Conservation (phyloP, 2,888 invertebrate genomes). For the Mesochorus sp. region DNA sequence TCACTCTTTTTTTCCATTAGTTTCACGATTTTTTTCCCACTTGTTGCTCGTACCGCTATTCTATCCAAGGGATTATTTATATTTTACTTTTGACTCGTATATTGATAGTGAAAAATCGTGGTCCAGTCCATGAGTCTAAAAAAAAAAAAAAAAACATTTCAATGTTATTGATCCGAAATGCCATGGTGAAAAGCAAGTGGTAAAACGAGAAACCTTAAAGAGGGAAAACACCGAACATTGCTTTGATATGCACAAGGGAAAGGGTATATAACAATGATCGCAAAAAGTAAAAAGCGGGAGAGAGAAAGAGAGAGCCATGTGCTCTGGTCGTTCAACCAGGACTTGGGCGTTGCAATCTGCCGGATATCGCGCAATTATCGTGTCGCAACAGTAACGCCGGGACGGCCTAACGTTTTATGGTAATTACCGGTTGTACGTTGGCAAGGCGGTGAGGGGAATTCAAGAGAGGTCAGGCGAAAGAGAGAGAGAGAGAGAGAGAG, state of each 20-base stretch:
- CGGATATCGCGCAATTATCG: conserved; percentile 69
- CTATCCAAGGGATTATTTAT: neutral
- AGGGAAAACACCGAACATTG: conserved; percentile 9
- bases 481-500: neutral
- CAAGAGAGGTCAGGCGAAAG: too few relatives aligned
- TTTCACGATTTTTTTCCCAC: too few relatives aligned
- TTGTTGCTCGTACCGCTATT: too few relatives aligned
- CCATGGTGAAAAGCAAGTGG: neutral
- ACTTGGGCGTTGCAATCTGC: conserved; percentile 65
- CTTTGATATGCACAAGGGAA: neutral
- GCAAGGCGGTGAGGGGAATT: conserved; percentile 11
- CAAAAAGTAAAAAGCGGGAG: conserved; percentile 2
- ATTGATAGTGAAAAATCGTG: conserved; percentile 4
- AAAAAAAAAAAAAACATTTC: conserved; percentile 5
- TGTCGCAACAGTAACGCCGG: conserved; percentile 48
- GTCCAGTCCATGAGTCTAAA: neutral
- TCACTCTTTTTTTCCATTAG: too few relatives aligned
- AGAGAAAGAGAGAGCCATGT: neutral
- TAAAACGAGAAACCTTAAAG: conserved; percentile 23
- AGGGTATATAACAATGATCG: conserved; percentile 35
- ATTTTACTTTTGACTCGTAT: neutral
- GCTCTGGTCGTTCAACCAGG: conserved; percentile 34
- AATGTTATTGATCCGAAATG: conserved; percentile 22
- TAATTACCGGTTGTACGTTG: conserved; percentile 63
- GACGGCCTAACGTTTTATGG: conserved; percentile 63